Conservation (phyloP, 2,888 invertebrate species). For the Torymus auratus region DNA sequence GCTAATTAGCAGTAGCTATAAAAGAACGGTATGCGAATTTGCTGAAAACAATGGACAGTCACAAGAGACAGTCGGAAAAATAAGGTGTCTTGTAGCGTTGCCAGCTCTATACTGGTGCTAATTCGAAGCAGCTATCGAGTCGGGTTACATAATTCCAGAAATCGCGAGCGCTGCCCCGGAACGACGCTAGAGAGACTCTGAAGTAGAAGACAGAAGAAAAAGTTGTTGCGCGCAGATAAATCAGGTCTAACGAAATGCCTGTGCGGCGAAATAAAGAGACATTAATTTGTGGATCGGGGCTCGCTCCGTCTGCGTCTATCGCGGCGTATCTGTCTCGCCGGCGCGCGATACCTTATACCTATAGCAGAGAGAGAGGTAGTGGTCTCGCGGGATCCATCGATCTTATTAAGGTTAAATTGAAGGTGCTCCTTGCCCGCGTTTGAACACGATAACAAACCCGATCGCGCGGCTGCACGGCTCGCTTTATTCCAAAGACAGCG, state of each 20-base stretch:
- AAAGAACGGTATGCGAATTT: too few species aligned
- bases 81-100: too few species aligned
- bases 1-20: too few species aligned
- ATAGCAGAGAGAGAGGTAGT: slow-evolving; percentile 55
- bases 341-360: slow-evolving; percentile 5
- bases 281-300: slow-evolving; percentile 66
- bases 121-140: too few species aligned
- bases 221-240: slow-evolving; percentile 57
- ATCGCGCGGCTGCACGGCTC: slow-evolving; percentile 3
- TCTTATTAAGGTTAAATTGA: slow-evolving; percentile 71
- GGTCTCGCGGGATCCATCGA: slow-evolving; percentile 70
- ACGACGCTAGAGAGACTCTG: too few species aligned
- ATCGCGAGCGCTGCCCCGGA: too few species aligned
- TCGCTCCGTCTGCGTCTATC: slow-evolving; percentile 10
- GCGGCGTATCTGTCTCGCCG: not conserved
- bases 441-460: slow-evolving; percentile 68
- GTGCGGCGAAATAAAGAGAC: slow-evolving; percentile 67
- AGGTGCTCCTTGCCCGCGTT: slow-evolving; percentile 67
- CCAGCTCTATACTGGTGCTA: too few species aligned
- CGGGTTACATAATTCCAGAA: too few species aligned
- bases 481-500: not conserved
- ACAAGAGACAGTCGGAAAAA: too few species aligned
- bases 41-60: too few species aligned
- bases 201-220: slow-evolving; percentile 49
- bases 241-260: slow-evolving; percentile 47